These are phyloP conservation scores for Nannoperca australis DNA, from an alignment of 2,797 vertebrate genomes.

Conservation along the genomic window DNA sequence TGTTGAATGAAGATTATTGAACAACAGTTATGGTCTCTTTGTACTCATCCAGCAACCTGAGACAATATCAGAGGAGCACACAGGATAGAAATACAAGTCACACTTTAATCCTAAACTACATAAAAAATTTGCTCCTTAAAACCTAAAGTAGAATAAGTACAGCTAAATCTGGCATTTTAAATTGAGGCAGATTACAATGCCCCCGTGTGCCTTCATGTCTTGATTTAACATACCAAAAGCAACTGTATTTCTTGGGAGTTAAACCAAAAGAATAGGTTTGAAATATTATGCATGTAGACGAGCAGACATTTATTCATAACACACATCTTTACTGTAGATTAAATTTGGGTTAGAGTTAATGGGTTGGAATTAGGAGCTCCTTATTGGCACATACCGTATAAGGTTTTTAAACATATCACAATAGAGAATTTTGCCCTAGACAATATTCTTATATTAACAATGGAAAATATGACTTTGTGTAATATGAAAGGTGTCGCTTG, in stretches of 20 bases:
- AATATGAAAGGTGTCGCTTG: not conserved
- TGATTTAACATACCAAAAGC: constrained; percentile 27
- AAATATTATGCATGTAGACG: not conserved
- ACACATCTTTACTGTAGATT: not conserved
- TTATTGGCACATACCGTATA: not conserved
- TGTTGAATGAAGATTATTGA: constrained; percentile 23
- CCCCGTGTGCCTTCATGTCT: constrained; percentile 22
- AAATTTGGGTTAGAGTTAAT: not conserved
- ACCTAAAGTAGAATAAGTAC: constrained; percentile 25
- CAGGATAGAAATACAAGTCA: not conserved
- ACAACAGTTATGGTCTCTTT: not conserved
- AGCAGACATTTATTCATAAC: constrained; percentile 10
- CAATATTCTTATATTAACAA: not conserved
- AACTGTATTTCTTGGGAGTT: not conserved
- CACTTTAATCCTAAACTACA: constrained; percentile 38
- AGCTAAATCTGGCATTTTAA: constrained; percentile 31
- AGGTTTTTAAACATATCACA: not conserved
- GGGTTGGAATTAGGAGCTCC: not conserved
- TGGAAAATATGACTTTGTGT: not conserved
- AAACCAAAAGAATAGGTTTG: constrained; percentile 16
- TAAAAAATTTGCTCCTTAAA: constrained; percentile 38
- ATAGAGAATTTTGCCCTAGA: not conserved
- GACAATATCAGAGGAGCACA: not conserved
- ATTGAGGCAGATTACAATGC: constrained; percentile 39
- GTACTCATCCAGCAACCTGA: constrained; percentile 10